phyloP scores from a whole-genome alignment of 2,888 invertebrate genomes.

The Drosophila stalkeri region DNA sequence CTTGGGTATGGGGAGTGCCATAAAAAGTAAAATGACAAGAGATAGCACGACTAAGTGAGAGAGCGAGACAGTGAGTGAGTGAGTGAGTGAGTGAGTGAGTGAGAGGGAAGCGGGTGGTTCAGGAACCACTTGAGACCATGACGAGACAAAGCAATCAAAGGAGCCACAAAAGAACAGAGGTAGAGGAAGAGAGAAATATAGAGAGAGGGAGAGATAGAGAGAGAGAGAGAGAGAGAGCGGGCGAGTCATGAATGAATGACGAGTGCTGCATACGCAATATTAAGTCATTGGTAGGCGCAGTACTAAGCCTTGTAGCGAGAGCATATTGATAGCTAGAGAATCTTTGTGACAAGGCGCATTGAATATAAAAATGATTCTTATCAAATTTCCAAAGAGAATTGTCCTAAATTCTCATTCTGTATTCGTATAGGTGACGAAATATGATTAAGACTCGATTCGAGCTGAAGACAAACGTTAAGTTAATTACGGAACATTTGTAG shows the following conservation, averaged over 20 bases:
- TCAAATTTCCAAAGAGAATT: not conserved
- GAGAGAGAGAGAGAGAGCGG: constrained; percentile 32
- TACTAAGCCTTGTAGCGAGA: not conserved
- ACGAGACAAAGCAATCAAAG: constrained; percentile 81
- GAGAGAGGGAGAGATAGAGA: not conserved
- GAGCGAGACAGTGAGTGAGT: not conserved
- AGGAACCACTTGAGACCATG: constrained; percentile 80
- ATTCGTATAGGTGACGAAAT: too few relatives aligned
- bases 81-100: not conserved
- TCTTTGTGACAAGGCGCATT: not conserved
- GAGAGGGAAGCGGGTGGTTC: constrained; percentile 28
- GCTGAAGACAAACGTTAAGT: too few relatives aligned
- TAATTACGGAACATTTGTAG: too few relatives aligned
- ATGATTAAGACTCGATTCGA: too few relatives aligned
- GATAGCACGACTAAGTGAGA: constrained; percentile 15
- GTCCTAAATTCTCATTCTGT: not conserved
- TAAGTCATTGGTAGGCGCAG: constrained; percentile 63
- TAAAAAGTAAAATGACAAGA: constrained; percentile 62
- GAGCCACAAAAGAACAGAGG: constrained; percentile 53
- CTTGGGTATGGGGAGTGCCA: constrained; percentile 47
- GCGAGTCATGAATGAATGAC: constrained; percentile 71
- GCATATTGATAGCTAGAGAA: not conserved
- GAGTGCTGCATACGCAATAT: constrained; percentile 71
- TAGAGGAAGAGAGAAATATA: not conserved
- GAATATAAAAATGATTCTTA: not conserved